Evolutionary conservation across 2,888 invertebrate species (phyloP).

Genomic region (Apodemia zela): DNA sequence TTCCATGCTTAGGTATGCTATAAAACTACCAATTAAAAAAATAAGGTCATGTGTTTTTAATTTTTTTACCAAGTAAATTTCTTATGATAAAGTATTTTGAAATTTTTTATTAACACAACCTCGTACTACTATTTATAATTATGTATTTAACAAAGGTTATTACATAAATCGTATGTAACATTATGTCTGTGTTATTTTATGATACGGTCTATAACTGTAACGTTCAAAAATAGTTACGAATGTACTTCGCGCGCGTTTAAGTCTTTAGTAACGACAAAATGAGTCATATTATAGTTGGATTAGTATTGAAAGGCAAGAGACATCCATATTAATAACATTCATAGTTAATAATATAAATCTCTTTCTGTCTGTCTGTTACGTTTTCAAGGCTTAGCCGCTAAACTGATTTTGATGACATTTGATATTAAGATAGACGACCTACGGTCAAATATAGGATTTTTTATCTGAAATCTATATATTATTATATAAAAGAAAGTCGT

Average conservation of each 20-base stretch:
- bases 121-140: slow-evolving; percentile 10
- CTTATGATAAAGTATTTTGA: not conserved
- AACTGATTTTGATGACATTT: too few species aligned
- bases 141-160: slow-evolving; percentile 6
- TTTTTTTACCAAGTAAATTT: not conserved
- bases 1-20: not conserved
- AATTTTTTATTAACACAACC: not conserved
- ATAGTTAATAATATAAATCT: not conserved
- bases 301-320: too few species aligned
- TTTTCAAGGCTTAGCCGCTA: too few species aligned
- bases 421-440: too few species aligned
- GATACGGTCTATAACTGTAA: not conserved
- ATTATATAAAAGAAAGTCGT: too few species aligned
- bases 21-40: not conserved
- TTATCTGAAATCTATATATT: too few species aligned
- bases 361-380: too few species aligned
- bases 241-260: not conserved
- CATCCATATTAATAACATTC: too few species aligned
- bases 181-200: not conserved
- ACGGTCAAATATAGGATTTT: too few species aligned
- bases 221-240: not conserved
- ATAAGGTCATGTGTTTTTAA: not conserved
- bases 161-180: slow-evolving; percentile 2
- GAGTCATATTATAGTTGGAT: not conserved
- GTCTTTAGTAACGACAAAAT: not conserved